Base-by-base conservation (phyloP, 2,888 invertebrate species). In the Cheilosia grossa region DNA sequence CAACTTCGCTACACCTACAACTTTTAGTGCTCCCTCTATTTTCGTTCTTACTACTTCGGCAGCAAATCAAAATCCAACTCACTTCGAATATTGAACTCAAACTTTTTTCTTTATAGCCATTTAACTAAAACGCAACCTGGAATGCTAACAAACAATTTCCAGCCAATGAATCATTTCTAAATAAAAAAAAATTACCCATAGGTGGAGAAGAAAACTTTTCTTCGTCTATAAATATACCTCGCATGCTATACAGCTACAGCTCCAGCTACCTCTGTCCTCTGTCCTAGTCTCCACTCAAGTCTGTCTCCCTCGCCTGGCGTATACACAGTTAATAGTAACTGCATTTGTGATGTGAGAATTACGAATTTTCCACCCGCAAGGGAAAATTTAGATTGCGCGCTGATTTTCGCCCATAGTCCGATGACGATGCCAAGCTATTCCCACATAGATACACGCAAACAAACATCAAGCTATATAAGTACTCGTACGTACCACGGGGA, bases 321-420 rank as follows among this genome's bases (percentile, higher is more conserved):
- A 47, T 47, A 21, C 54, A 81, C 66, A 51, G 59, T 70, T 69
- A 67, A 54, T 72, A 61, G 51, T 54, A 80, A 82, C 82, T 66
- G 78, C 75, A 69, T 40, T 78, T 72, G 54, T 69, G 44, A 73
- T 70, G 80, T 83, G 74, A 70, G 70, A 79, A 83, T 64, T 70
- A 56, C 63, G 44, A 73, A 61, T 64, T 80, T 83, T 83, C 74
- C 83, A 80, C 74, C 83, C 83, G 69, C 69, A 59, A 70, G 80
- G 80, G 53, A 70, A 64, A 64, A 70, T 74, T 73, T 66, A 54
- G 69, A 66, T 79, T 66, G 74, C 56, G 13, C 70, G 70, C 27
- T 74, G 67, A 51, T 40, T 33, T 69, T 66, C 59, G 33, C 51
- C 67, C 30, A 30, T 74, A 33, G 21, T 30, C n/a, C 44, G 40